Conservation (phyloP, 2,888 invertebrate genomes). For the Fissipunctia ypsillon region DNA sequence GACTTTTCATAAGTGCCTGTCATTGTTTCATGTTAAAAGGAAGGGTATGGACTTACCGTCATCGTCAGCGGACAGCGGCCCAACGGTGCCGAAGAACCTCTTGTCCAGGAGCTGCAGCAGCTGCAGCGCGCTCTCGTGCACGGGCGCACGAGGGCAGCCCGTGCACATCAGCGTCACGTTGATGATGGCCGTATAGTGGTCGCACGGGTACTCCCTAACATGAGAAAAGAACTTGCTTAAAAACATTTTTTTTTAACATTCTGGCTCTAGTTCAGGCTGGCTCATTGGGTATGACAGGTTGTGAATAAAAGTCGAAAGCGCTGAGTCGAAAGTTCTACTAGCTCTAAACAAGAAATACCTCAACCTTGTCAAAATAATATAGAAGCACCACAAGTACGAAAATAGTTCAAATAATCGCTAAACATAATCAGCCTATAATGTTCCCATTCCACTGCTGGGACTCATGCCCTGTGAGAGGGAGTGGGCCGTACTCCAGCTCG, state of each 20-base stretch:
- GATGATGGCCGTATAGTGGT: slow-evolving; percentile 99
- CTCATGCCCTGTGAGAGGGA: background rate
- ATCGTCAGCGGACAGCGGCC: slow-evolving; percentile 92
- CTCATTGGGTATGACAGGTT: background rate
- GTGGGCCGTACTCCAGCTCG: background rate
- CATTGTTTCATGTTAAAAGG: background rate
- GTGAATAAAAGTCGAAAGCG: background rate
- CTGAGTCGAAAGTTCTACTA: background rate
- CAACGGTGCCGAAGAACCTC: slow-evolving; percentile 97
- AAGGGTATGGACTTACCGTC: slow-evolving; percentile 91
- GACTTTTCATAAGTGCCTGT: background rate
- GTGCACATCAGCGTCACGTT: slow-evolving; percentile 99
- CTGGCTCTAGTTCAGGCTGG: background rate
- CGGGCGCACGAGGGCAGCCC: slow-evolving; percentile 97
- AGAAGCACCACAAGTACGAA: background rate
- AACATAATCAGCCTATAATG: background rate
- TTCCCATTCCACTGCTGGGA: background rate
- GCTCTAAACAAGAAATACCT: background rate
- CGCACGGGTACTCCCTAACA: slow-evolving; percentile 97
- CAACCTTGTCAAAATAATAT: background rate
- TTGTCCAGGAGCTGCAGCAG: slow-evolving; percentile 98
- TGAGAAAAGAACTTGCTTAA: background rate
- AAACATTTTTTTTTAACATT: background rate
- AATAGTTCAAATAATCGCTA: background rate
- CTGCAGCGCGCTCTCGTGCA: slow-evolving; percentile 98